phyloP scores from a whole-genome alignment of 2,888 invertebrate genomes.

The Caradrina clavipalpis region DNA sequence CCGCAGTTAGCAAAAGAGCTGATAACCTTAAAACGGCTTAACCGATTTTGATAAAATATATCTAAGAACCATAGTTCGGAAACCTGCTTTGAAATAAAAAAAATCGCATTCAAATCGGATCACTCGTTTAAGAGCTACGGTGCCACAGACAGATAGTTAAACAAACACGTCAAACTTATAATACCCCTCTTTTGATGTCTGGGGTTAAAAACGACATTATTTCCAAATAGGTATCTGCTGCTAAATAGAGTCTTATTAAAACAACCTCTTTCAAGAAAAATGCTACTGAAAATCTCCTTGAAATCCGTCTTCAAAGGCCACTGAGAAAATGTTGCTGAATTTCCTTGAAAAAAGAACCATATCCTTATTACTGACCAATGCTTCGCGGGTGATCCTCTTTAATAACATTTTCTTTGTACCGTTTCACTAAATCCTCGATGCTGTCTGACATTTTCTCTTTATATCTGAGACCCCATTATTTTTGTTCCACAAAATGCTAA shows the following conservation, averaged over 20 bases:
- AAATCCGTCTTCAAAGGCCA: conserved; percentile 1
- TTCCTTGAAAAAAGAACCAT: background rate
- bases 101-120: no score
- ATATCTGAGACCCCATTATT: conserved; percentile 64
- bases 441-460: conserved; percentile 80
- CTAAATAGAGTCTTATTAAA: background rate
- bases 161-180: no score
- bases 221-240: background rate
- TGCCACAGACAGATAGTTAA: no score
- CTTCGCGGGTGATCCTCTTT: conserved; percentile 77
- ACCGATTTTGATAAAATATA: no score
- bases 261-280: background rate
- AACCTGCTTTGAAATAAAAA: no score
- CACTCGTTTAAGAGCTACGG: no score
- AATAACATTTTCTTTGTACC: conserved; percentile 78
- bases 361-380: conserved; percentile 79
- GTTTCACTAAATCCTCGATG: conserved; percentile 75
- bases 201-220: background rate
- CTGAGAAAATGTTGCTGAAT: background rate
- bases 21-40: no score
- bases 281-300: background rate
- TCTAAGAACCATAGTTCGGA: no score
- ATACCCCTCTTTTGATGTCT: no score
- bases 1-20: no score
- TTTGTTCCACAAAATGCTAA: conserved; percentile 46